phyloP scores from a whole-genome alignment of 2,113 vertebrate species.

The Plecturocebus donacophilus region DNA sequence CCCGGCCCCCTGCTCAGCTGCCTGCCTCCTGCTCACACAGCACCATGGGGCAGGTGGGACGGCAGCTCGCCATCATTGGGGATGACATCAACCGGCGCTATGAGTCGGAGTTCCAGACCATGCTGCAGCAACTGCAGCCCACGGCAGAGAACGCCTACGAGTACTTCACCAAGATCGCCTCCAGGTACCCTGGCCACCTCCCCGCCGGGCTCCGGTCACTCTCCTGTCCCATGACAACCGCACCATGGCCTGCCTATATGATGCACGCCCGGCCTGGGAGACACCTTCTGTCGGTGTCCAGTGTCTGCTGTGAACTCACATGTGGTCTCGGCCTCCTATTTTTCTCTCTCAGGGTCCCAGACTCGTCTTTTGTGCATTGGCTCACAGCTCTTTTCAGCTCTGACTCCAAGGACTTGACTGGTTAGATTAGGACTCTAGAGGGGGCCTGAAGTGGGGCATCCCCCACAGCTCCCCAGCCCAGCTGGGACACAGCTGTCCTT shows the following conservation, averaged over 20 bases:
- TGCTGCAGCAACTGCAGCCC: constrained; percentile 84
- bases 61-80: constrained; percentile 86
- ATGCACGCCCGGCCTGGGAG: neutral
- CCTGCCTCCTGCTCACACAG: neutral
- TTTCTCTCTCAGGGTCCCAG: neutral
- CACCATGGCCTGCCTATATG: rapidly evolving
- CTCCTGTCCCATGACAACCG: rapidly evolving
- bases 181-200: constrained; percentile 74
- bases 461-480: neutral
- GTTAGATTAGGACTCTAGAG: neutral
- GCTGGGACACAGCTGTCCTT: neutral
- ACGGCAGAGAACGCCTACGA: constrained; percentile 82
- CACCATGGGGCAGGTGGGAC: constrained; percentile 80
- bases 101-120: constrained; percentile 81
- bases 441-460: rapidly evolving
- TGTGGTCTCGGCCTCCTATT: rapidly evolving
- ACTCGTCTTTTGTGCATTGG: neutral
- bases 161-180: constrained; percentile 87
- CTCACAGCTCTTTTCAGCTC: neutral
- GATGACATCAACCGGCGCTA: constrained; percentile 87
- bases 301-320: neutral
- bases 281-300: neutral
- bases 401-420: neutral
- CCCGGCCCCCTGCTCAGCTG: rapidly evolving
- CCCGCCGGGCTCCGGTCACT: too few species aligned